phyloP scores from a whole-genome alignment of 2,113 vertebrate species.

The Circaetus cinerascens region DNA sequence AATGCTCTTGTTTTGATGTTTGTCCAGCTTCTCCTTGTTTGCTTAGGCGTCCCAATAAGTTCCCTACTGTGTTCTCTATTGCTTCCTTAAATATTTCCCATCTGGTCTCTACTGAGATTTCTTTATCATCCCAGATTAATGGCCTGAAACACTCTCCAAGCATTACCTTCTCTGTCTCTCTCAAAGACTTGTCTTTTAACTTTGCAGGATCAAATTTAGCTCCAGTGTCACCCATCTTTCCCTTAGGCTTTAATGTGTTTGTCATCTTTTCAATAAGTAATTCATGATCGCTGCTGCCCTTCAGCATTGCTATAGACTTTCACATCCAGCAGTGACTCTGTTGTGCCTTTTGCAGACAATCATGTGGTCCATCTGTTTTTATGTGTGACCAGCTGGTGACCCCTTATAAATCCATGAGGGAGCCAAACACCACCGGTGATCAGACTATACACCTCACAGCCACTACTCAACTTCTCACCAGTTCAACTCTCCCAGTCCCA shows the following conservation, averaged over 20 bases:
- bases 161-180: not conserved
- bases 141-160: conserved; percentile 17
- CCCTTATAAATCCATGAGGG: not conserved
- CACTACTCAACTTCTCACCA: not conserved
- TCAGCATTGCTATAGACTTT: not conserved
- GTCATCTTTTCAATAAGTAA: conserved; percentile 6
- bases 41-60: conserved; percentile 45
- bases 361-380: not conserved
- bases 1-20: conserved; percentile 58
- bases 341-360: not conserved
- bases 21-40: conserved; percentile 60
- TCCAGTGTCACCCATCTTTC: not conserved
- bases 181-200: not conserved
- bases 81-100: conserved; percentile 57
- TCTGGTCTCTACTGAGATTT: conserved; percentile 42
- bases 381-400: not conserved
- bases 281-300: not conserved
- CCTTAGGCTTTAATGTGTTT: not conserved
- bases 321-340: not conserved
- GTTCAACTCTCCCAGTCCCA: not conserved
- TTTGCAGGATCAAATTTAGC: not conserved
- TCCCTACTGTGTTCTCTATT: conserved; percentile 43
- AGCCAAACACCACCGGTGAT: not conserved
- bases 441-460: not conserved
- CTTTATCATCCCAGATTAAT: conserved; percentile 3